Evolutionary conservation across 2,888 invertebrate genomes (phyloP).

Genomic region (Panopea generosa): DNA sequence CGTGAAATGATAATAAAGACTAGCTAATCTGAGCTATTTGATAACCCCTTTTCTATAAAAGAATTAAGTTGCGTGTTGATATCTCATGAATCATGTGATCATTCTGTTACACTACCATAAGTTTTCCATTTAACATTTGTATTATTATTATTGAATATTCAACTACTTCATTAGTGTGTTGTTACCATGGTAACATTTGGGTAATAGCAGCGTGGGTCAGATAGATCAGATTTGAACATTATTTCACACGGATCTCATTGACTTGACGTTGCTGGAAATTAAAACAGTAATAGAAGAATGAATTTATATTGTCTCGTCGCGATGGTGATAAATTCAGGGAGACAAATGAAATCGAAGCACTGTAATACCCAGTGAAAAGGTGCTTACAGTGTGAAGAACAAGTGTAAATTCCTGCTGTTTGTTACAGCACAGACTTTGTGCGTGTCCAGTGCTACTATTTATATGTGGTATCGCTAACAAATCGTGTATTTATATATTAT

Average conservation of each 20-base stretch:
- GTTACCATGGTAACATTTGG: neutral
- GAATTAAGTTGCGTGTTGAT: slow-evolving; percentile 45
- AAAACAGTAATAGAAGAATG: too few relatives aligned
- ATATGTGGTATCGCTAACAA: slow-evolving; percentile 1
- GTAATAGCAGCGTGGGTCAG: neutral
- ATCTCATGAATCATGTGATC: slow-evolving; percentile 30
- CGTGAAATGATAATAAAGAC: slow-evolving; percentile 48
- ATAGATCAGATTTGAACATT: too few relatives aligned
- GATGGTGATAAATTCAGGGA: too few relatives aligned
- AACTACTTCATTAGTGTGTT: neutral
- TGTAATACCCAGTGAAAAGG: too few relatives aligned
- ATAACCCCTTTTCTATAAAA: too few relatives aligned
- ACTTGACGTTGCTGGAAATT: too few relatives aligned
- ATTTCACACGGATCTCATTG: too few relatives aligned
- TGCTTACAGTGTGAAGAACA: too few relatives aligned
- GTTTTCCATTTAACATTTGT: neutral
- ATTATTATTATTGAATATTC: neutral
- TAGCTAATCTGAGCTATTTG: neutral
- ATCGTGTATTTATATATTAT: slow-evolving; percentile 7
- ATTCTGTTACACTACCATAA: slow-evolving; percentile 5
- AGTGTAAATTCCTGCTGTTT: too few relatives aligned
- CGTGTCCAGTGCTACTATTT: slow-evolving; percentile 11
- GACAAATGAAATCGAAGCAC: too few relatives aligned
- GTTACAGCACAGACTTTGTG: too few relatives aligned
- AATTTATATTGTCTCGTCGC: too few relatives aligned